Base-by-base conservation (phyloP, 2,888 invertebrate species). In the Punctoribates punctum region DNA sequence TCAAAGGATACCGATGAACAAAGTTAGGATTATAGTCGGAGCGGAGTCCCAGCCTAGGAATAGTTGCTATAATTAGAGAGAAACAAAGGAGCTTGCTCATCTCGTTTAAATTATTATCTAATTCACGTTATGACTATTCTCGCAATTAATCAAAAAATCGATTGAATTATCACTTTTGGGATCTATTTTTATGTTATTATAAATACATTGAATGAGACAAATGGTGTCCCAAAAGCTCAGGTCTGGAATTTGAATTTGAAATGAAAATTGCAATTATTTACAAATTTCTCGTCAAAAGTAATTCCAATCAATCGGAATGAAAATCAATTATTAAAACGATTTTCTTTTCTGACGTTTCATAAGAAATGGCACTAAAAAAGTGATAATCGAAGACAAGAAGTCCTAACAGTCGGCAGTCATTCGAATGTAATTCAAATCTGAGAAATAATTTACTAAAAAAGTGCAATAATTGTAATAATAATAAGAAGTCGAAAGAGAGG, bases 341-440 rank as follows among this genome's bases (percentile, higher is more conserved):
- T 65, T 27, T 15, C 29, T 65, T 29, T 29, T 38, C 42, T 38
- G 15, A 65, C 38, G 29, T n/a, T 20, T 65, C 27, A n/a, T 34
- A 65, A 34, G 34, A 65, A 72, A 72, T 72, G 72, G 72, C 72
- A 72, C 72, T 72, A 72, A 72, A 60, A 11, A 72, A 72, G 72
- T 46, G 27, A 72, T 48, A 15, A 72, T 72, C 23, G 46, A 72
- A 46, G 72, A 72, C 46, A 38, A 65, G 11, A n/a, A 48, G 46
- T 27, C 20, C 23, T 48, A 72, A 27, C 11, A n/a, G n/a, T n/a
- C n/a, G n/a, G n/a, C n/a, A n/a, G n/a, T n/a, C n/a, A n/a, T n/a
- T n/a, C n/a, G 34, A 67, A 34, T 34, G 65, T 62, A 6, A 62
- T 62, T 34, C 29, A 27, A 15, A 11, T 62, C 9, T 6, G 1